Conservation (phyloP, 2,888 invertebrate genomes). For the Drosophila mayaguana region DNA sequence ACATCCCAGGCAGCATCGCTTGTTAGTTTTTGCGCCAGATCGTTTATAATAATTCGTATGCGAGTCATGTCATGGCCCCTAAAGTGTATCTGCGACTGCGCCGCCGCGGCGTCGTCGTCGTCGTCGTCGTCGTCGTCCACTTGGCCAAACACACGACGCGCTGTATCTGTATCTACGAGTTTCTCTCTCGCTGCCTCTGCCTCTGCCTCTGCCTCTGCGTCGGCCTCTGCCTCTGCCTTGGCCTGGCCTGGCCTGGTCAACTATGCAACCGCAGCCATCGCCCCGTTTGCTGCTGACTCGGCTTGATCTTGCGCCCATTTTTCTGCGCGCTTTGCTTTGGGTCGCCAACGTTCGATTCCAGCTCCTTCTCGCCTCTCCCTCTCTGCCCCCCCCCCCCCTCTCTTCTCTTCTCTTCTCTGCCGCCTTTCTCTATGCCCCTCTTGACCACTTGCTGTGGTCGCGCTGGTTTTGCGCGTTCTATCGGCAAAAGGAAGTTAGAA, state of each 20-base stretch:
- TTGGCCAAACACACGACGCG: slow-evolving; percentile 58
- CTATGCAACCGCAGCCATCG: slow-evolving; percentile 64
- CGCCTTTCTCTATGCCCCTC: slow-evolving; percentile 8
- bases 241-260: slow-evolving; percentile 63
- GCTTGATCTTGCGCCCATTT: slow-evolving; percentile 74
- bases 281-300: slow-evolving; percentile 40
- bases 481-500: slow-evolving; percentile 78
- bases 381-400: background rate
- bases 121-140: slow-evolving; percentile 45
- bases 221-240: background rate
- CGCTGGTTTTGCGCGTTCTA: slow-evolving; percentile 55
- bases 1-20: slow-evolving; percentile 55
- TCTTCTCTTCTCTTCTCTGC: background rate
- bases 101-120: slow-evolving; percentile 42
- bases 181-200: slow-evolving; percentile 27
- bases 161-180: slow-evolving; percentile 73
- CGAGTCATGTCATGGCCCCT: slow-evolving; percentile 83
- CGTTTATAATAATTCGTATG: slow-evolving; percentile 82
- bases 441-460: slow-evolving; percentile 40
- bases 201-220: slow-evolving; percentile 11
- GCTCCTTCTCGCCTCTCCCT: slow-evolving; percentile 13
- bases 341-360: slow-evolving; percentile 61
- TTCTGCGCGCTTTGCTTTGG: slow-evolving; percentile 59
- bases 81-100: slow-evolving; percentile 78
- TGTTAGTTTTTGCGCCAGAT: slow-evolving; percentile 80